Conservation (phyloP, 2,888 invertebrate species). For the Athalia cordata region DNA sequence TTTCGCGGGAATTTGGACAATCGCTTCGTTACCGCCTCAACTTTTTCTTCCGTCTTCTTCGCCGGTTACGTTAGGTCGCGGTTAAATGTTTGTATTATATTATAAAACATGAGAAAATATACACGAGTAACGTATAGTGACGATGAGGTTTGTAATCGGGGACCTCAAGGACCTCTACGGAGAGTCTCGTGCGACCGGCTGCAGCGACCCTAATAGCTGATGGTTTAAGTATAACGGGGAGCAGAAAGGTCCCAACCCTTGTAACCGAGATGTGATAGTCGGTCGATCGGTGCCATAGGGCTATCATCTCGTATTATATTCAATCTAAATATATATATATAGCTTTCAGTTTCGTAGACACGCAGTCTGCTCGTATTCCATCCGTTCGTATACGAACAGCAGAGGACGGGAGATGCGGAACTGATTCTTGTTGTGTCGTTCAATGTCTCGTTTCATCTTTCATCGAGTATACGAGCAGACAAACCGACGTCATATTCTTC, state of each 20-base stretch:
- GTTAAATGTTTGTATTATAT: no score
- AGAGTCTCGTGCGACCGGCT: conserved; percentile 31
- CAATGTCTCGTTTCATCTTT: no score
- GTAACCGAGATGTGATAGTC: conserved; percentile 58
- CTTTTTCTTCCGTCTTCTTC: background rate
- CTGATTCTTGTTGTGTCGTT: background rate
- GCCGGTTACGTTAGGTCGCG: conserved; percentile 30
- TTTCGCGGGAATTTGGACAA: no score
- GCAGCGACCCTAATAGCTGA: conserved; percentile 49
- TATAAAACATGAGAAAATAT: no score
- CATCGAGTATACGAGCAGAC: background rate
- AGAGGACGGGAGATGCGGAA: background rate
- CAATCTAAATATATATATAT: no score
- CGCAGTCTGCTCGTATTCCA: no score
- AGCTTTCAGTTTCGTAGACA: conserved; percentile 3
- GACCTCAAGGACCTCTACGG: conserved; percentile 51
- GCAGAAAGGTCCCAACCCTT: conserved; percentile 60
- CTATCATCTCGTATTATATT: conserved; percentile 33
- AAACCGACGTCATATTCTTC: background rate
- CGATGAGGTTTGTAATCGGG: conserved; percentile 49
- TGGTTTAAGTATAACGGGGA: conserved; percentile 33
- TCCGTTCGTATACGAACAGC: background rate
- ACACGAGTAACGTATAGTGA: no score
- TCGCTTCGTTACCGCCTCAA: no score
- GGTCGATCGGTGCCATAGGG: conserved; percentile 48